phyloP scores from a whole-genome alignment of 2,113 vertebrate genomes.

The Mus pahari region DNA sequence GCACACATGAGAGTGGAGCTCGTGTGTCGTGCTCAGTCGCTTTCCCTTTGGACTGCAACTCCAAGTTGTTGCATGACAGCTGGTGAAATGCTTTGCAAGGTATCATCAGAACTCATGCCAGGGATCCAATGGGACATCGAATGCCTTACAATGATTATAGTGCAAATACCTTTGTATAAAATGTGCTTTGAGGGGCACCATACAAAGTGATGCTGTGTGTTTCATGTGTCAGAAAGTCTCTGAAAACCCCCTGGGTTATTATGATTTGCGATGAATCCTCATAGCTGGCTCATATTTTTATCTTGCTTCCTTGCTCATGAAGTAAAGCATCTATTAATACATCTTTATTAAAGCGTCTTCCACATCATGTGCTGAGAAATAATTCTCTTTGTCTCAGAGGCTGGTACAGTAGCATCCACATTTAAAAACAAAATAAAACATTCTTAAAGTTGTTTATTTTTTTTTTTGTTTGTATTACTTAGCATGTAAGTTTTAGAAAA shows the following conservation, averaged over 20 bases:
- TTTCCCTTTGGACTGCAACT: fast-evolving
- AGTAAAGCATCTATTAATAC: not conserved
- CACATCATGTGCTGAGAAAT: not conserved
- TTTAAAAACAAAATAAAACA: not conserved
- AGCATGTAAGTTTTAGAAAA: not conserved
- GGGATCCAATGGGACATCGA: no score
- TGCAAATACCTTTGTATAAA: not conserved
- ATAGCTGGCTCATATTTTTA: not conserved
- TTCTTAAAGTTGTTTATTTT: not conserved
- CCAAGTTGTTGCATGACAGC: not conserved
- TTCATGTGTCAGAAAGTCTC: not conserved
- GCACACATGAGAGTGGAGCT: fast-evolving
- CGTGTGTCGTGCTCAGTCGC: fast-evolving
- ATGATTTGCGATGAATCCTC: not conserved
- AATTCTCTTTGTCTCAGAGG: not conserved
- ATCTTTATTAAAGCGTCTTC: no score
- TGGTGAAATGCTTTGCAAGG: not conserved
- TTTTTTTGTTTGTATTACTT: not conserved
- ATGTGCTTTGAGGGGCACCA: not conserved
- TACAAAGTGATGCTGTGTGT: not conserved
- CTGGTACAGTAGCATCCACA: not conserved
- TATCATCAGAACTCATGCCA: not conserved
- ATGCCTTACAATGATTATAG: not conserved
- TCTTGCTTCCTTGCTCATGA: not conserved
- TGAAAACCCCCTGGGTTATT: no score